Evolutionary conservation across 2,888 invertebrate species (phyloP).

Genomic region (Exephanes ischioxanthus): DNA sequence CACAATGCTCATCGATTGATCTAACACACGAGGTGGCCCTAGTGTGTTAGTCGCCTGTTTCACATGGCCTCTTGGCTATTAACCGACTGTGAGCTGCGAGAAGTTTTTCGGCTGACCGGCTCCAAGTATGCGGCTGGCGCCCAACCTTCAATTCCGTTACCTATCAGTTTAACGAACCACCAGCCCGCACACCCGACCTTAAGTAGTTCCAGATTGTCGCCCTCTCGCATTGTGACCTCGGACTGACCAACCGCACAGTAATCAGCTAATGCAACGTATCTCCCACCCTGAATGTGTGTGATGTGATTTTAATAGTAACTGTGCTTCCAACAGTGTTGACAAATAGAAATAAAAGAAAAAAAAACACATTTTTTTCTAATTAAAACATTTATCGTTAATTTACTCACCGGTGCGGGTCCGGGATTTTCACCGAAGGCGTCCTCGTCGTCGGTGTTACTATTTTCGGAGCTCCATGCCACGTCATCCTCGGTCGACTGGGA

Average conservation of each 20-base stretch:
- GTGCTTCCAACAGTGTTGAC: slow-evolving; percentile 45
- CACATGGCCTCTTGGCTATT: slow-evolving; percentile 84
- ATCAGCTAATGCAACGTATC: slow-evolving; percentile 95
- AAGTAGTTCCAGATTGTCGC: slow-evolving; percentile 95
- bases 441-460: slow-evolving; percentile 96
- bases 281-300: slow-evolving; percentile 88
- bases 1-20: slow-evolving; percentile 41
- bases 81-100: slow-evolving; percentile 88
- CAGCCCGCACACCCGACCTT: slow-evolving; percentile 98
- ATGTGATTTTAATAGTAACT: slow-evolving; percentile 50
- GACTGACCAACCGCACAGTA: slow-evolving; percentile 96
- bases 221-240: slow-evolving; percentile 96
- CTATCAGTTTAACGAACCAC: slow-evolving; percentile 96
- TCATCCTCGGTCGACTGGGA: slow-evolving; percentile 88
- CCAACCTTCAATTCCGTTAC: slow-evolving; percentile 94
- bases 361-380: slow-evolving; percentile 9
- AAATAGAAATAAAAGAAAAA: slow-evolving; percentile 17
- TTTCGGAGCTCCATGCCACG: slow-evolving; percentile 96
- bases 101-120: slow-evolving; percentile 90
- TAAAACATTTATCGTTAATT: slow-evolving; percentile 13
- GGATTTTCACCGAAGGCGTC: slow-evolving; percentile 89
- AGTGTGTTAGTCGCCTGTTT: slow-evolving; percentile 84
- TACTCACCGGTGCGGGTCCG: slow-evolving; percentile 86
- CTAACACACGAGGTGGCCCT: slow-evolving; percentile 80
- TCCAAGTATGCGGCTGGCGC: slow-evolving; percentile 97